Base-by-base conservation (phyloP, 1,140 invertebrate species). In the Lucilia sericata region DNA sequence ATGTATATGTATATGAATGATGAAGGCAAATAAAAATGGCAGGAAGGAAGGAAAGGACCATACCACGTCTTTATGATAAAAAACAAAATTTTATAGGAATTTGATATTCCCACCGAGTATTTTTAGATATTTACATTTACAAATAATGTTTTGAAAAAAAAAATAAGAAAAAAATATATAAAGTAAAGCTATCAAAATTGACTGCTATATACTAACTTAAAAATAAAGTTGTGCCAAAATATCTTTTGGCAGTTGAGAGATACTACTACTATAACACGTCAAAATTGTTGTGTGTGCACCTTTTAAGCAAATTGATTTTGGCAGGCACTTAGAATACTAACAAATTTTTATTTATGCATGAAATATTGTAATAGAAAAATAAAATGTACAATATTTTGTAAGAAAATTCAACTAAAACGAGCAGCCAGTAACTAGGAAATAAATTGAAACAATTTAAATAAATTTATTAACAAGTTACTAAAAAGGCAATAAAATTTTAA, bases 271-370 rank as follows among this genome's bases (percentile, higher is more conserved):
- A 30, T 30, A 30, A 51, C 76, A 80, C 76, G 76, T 80, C 76
- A 80, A 80, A 51, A 19, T 21, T 80, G n/a, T 70, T 70, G 55
- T 78, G 14, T 49, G 76, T 49, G 30, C 34, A 82, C 51, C 81
- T 82, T 82, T 82, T 82, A 82, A 82, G 81, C 81, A 82, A 82
- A 82, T 82, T 82, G 81, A 82, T 82, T 82, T 82, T 82, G 81
- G 81, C 81, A 82, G 60, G 21, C 81, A 80, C 76, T 80, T 51
- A 80, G 76, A 80, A 80, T 80, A 25, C 76, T 10, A 49, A 80
- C 34, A 78, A 78, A 51, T 49, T 49, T 25, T 47, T 80, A 80
- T 80, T 47, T 49, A 80, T 51, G 76, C 76, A 80, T 80, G 42
- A 80, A 49, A 80, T 80, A 80, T 80, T 80, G 42, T 19, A 51